Evolutionary conservation across 1,140 invertebrate genomes (phyloP), one percentile per base, ranked within the genome.

Genomic region (Riptortus pedestris): DNA sequence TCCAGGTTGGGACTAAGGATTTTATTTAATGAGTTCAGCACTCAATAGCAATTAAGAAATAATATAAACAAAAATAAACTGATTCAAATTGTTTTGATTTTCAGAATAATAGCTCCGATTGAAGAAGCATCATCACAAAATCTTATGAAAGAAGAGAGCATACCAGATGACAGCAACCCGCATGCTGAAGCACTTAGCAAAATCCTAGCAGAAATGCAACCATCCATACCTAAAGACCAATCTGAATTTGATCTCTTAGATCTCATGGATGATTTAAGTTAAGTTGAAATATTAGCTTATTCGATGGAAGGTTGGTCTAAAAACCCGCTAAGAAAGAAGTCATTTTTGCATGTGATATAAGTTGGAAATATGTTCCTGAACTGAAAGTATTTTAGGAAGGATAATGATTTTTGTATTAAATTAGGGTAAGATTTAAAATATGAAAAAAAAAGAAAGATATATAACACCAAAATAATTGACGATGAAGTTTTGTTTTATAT

Each of bases 171-270:
- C n/a, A 38, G 43, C 14, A 65, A 65, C 18, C 24, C 58, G 3
- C 64, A 65, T 48, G 48, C 58, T 14, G 64, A 65, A 24, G 64
- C 64, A 38, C 29, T 65, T 0, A 65, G 59, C 58, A 65, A 61
- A 45, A 65, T 65, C 16, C 24, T 65, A 20, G 58, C 64, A 2
- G 64, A 65, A 29, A 65, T 65, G 64, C 64, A 65, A 26, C 64
- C 64, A 0, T 16, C 48, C 24, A 65, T 65, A n/a, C 64, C 64
- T 0, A 65, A 55, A 60, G 64, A 65, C 51, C 64, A 65, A 26
- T 65, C 64, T 12, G 43, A 65, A 61, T 65, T 65, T 29, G 64
- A 65, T 45, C 31, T 65, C n/a, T 26, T 65, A 18, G 57, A 65
- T 52, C 47, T 65, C 3, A 65, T 65, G 64, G 64, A 65, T 26